Percentiles rank a stretch among this genome's conserved stretches.
These are phyloP conservation scores for Parnassius orleans DNA, from an alignment of 2,888 invertebrate species.

Conservation along the genomic window DNA sequence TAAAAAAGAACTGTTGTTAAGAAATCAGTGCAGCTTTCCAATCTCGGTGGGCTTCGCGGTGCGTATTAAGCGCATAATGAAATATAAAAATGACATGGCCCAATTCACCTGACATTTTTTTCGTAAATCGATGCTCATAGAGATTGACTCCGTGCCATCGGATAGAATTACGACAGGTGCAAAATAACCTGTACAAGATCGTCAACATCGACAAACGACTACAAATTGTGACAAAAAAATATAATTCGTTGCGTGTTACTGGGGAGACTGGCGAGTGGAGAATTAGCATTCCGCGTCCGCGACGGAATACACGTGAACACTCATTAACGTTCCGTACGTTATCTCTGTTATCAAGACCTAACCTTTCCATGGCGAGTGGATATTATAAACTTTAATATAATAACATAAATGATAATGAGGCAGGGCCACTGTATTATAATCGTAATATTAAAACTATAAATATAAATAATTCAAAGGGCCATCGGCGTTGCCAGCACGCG, in stretches of 20 bases:
- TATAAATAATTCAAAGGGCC: slow-evolving; percentile 79
- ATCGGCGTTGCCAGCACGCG: slow-evolving; percentile 74
- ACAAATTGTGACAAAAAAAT: slow-evolving; percentile 62
- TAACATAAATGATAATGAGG: slow-evolving; percentile 77
- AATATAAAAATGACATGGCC: background rate
- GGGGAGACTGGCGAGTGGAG: slow-evolving; percentile 49
- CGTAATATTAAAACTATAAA: slow-evolving; percentile 79
- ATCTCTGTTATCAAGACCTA: slow-evolving; percentile 69
- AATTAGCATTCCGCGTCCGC: slow-evolving; percentile 53
- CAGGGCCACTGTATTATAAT: slow-evolving; percentile 69
- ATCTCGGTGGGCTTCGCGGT: no score
- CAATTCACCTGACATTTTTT: background rate
- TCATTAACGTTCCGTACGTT: slow-evolving; percentile 64
- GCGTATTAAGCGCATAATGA: background rate
- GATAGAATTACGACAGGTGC: slow-evolving; percentile 37
- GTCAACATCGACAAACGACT: slow-evolving; percentile 62
- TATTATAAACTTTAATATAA: slow-evolving; percentile 77
- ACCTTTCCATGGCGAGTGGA: slow-evolving; percentile 67
- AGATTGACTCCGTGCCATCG: slow-evolving; percentile 6
- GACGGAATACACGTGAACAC: slow-evolving; percentile 45
- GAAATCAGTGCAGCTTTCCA: no score
- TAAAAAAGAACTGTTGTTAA: no score
- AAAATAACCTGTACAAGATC: slow-evolving; percentile 44
- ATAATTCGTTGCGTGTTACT: slow-evolving; percentile 53
- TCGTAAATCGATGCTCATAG: background rate